Conservation (phyloP, 2,888 invertebrate species). For the Troglohyphantes excavatus region DNA sequence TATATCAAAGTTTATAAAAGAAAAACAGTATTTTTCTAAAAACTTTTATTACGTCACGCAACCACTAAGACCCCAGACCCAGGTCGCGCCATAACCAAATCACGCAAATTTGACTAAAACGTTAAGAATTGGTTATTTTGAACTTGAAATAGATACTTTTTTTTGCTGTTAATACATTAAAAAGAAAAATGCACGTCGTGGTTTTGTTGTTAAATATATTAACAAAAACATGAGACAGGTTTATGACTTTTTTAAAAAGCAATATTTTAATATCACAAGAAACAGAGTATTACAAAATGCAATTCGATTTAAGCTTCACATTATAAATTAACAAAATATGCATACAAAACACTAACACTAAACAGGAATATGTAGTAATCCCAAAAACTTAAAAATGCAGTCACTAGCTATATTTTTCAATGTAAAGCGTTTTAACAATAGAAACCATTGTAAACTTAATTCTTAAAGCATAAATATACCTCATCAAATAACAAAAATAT, state of each 20-base stretch:
- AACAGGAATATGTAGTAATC: not conserved
- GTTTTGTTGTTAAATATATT: too few species aligned
- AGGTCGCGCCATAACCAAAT: too few species aligned
- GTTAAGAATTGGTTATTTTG: too few species aligned
- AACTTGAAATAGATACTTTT: too few species aligned
- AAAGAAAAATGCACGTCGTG: too few species aligned
- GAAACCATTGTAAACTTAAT: not conserved
- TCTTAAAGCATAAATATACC: not conserved
- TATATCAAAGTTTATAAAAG: too few species aligned
- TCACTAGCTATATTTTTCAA: not conserved
- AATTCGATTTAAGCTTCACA: constrained; percentile 25
- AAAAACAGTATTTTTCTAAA: too few species aligned
- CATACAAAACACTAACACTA: not conserved
- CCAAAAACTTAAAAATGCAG: not conserved
- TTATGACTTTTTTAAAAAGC: not conserved
- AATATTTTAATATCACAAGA: constrained; percentile 50
- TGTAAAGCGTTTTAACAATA: not conserved
- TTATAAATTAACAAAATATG: constrained; percentile 47
- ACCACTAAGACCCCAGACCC: too few species aligned
- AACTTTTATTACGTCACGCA: too few species aligned
- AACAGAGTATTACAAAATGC: constrained; percentile 5
- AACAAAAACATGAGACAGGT: too few species aligned
- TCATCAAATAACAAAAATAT: not conserved
- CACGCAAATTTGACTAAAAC: too few species aligned
- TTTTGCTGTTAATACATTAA: too few species aligned